Base-by-base conservation (phyloP, 2,888 invertebrate genomes). In the Drosophila barbarae region DNA sequence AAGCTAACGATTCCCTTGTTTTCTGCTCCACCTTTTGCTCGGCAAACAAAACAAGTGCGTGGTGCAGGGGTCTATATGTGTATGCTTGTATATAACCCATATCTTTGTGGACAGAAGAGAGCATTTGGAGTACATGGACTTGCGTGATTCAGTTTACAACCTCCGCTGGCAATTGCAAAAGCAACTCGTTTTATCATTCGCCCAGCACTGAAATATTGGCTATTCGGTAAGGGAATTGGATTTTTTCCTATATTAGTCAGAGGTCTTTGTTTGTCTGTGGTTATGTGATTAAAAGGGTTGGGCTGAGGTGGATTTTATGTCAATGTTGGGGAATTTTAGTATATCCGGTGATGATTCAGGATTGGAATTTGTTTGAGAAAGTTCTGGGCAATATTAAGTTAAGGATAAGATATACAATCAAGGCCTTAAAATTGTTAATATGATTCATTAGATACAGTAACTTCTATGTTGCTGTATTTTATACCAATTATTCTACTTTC, bases 141-240 rank as follows among this genome's bases (percentile, higher is more conserved):
- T 64, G 72, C 49, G 70, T 77, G 77, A 77, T 63, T 77, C 77
- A 77, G 81, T 74, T 80, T 80, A 80, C 72, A 70, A 51, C 41
- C 39, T n/a, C 47, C 39, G 36, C 15, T 64, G 23, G 64, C 51
- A 63, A 63, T 63, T 61, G 47, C 47, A 49, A 42, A 51, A 34
- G 35, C 38, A 36, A 36, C 36, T 63, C 32, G 35, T 42, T 63
- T 64, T 63, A 63, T 63, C 63, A 57, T 39, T 56, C 18, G 26
- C 8, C 18, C 39, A 36, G 30, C 3, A 36, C 65, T 51, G 42
- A 44, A 35, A 64, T 64, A 64, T 49, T 50, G 30, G 30, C 41
- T 15, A 56, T 56, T 34, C n/a, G 54, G 28, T 8, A 39, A 41
- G 32, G 21, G 61, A 47, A 41, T 47, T 66, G 39, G 44, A 57